These are phyloP conservation scores for Poeciliopsis gracilis DNA, from an alignment of 2,797 vertebrate genomes.

Conservation along the genomic window DNA sequence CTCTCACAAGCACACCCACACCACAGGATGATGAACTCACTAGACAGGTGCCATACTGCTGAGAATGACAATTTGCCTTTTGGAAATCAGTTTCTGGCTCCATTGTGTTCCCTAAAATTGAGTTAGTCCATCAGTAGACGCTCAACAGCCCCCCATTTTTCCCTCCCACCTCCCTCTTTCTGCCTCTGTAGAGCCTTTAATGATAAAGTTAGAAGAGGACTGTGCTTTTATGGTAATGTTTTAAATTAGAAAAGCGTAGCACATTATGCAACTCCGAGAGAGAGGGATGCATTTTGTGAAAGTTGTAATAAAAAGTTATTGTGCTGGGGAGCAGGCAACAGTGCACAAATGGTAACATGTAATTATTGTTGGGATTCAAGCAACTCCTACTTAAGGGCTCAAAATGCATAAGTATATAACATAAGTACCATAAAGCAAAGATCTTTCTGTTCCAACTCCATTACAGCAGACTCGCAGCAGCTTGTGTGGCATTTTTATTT, in stretches of 20 bases:
- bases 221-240: slow-evolving; percentile 43
- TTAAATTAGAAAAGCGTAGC: slow-evolving; percentile 26
- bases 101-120: slow-evolving; percentile 72
- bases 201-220: slow-evolving; percentile 31
- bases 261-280: slow-evolving; percentile 34
- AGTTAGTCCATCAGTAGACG: slow-evolving; percentile 67
- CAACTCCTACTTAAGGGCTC: slow-evolving; percentile 7
- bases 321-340: slow-evolving; percentile 17
- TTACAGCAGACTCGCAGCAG: slow-evolving; percentile 35
- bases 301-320: slow-evolving; percentile 28
- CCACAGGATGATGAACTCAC: slow-evolving; percentile 58
- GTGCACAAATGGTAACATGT: slow-evolving; percentile 24
- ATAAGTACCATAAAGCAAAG: slow-evolving; percentile 14
- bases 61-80: slow-evolving; percentile 75
- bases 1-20: slow-evolving; percentile 31
- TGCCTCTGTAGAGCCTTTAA: slow-evolving; percentile 48
- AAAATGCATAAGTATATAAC: slow-evolving; percentile 2
- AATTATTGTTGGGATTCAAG: slow-evolving; percentile 24
- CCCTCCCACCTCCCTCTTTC: not conserved
- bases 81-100: slow-evolving; percentile 69
- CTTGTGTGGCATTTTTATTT: slow-evolving; percentile 44
- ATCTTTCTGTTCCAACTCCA: slow-evolving; percentile 6
- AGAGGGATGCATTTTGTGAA: slow-evolving; percentile 33
- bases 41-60: slow-evolving; percentile 63
- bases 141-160: slow-evolving; percentile 47